Evolutionary conservation across 2,797 vertebrate species (phyloP).

Genomic region (Typhlichthys subterraneus): DNA sequence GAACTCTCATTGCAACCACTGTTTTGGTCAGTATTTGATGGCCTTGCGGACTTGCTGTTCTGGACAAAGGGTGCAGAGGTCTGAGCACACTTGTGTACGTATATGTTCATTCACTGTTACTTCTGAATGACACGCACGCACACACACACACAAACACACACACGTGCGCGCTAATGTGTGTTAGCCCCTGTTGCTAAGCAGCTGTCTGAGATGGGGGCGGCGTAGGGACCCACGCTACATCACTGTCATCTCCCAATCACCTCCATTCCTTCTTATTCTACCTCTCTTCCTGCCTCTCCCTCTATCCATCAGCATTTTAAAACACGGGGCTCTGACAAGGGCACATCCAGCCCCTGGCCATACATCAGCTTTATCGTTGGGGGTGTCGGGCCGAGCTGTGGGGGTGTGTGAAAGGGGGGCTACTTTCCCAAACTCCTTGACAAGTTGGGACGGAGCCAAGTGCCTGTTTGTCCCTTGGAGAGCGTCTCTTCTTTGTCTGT

Average conservation of each 20-base stretch:
- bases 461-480: conserved; percentile 47
- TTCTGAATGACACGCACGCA: not conserved
- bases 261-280: conserved; percentile 67
- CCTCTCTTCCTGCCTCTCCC: conserved; percentile 50
- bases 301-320: conserved; percentile 78
- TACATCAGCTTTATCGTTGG: conserved; percentile 71
- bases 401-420: conserved; percentile 4
- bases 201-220: conserved; percentile 70
- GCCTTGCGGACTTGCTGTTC: not conserved
- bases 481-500: conserved; percentile 30
- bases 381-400: not conserved
- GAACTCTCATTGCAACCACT: not conserved
- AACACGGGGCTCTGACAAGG: conserved; percentile 77
- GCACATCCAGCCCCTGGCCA: conserved; percentile 73
- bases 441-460: conserved; percentile 64
- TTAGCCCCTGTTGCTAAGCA: conserved; percentile 65
- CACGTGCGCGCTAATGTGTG: conserved; percentile 6
- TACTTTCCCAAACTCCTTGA: conserved; percentile 73
- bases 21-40: not conserved
- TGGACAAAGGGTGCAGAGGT: not conserved
- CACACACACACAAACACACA: too few species aligned
- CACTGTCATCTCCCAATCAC: conserved; percentile 81
- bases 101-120: not conserved
- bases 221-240: conserved; percentile 62
- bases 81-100: not conserved